Conservation (phyloP, 2,113 vertebrate genomes). For the Mustelus asterias region DNA sequence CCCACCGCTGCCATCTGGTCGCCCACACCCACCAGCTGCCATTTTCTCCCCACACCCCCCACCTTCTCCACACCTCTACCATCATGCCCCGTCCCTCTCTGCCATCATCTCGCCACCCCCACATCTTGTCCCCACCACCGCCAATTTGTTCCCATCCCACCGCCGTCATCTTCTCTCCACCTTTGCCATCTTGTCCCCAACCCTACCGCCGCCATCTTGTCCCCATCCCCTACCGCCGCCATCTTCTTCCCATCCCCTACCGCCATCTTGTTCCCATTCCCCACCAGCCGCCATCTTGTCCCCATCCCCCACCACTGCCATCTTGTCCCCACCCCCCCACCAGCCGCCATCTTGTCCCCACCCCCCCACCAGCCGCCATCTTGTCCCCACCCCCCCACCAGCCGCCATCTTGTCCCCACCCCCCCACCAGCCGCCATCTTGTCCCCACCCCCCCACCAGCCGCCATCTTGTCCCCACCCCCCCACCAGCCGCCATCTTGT, state of each 20-base stretch:
- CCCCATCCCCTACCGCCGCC: too few species aligned
- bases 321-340: too few species aligned
- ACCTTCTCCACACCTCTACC: too few species aligned
- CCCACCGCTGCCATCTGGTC: not conserved
- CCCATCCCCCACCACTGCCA: too few species aligned
- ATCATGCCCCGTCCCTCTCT: not conserved
- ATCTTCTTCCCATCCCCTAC: too few species aligned
- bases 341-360: not conserved
- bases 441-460: not conserved
- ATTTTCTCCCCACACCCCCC: not conserved
- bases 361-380: rapidly evolving
- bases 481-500: too few species aligned
- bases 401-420: too few species aligned
- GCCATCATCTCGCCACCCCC: too few species aligned
- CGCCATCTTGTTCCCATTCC: not conserved
- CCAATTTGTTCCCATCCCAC: not conserved
- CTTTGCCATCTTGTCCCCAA: not conserved
- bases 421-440: not conserved
- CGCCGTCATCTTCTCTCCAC: not conserved
- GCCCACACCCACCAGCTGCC: too few species aligned
- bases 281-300: rapidly evolving
- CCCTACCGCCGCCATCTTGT: not conserved
- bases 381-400: too few species aligned
- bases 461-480: not conserved
- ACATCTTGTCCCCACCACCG: not conserved